These are phyloP conservation scores for Drosophila cognata DNA, from an alignment of 2,888 invertebrate species.

Conservation along the genomic window DNA sequence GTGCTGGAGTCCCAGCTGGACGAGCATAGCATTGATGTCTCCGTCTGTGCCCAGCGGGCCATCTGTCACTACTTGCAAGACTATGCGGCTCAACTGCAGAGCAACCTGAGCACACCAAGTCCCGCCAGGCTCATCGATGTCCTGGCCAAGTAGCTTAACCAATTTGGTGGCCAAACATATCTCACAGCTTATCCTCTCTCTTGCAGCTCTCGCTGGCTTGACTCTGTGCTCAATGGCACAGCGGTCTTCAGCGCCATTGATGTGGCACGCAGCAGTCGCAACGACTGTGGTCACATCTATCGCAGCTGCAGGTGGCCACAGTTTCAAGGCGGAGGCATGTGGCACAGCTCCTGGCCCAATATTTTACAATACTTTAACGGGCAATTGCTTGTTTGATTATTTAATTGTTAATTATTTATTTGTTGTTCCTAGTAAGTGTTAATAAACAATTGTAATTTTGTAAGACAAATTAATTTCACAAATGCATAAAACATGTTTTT, in stretches of 20 bases:
- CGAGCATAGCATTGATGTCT: constrained; percentile 87
- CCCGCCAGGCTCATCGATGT: constrained; percentile 86
- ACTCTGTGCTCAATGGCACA: constrained; percentile 85
- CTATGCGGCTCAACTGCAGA: constrained; percentile 71
- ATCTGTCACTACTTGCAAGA: constrained; percentile 86
- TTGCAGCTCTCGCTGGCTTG: constrained; percentile 83
- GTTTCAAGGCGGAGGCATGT: constrained; percentile 16
- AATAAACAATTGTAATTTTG: neutral
- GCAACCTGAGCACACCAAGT: constrained; percentile 68
- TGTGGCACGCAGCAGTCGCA: constrained; percentile 83
- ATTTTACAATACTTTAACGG: constrained; percentile 47
- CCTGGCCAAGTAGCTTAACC: constrained; percentile 83
- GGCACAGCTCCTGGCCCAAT: constrained; percentile 40
- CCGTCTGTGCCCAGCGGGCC: constrained; percentile 87
- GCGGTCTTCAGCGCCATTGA: constrained; percentile 86
- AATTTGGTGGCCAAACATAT: neutral
- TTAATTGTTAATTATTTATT: constrained; percentile 36
- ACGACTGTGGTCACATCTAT: constrained; percentile 84
- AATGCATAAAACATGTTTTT: neutral
- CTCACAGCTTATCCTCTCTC: neutral
- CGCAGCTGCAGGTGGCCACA: constrained; percentile 85
- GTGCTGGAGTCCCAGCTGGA: constrained; percentile 86
- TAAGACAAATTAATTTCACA: neutral
- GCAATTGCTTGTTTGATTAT: neutral
- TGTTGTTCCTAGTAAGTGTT: constrained; percentile 6